These are phyloP conservation scores for Aleiodes testaceus DNA, from an alignment of 2,888 invertebrate species.

Conservation along the genomic window DNA sequence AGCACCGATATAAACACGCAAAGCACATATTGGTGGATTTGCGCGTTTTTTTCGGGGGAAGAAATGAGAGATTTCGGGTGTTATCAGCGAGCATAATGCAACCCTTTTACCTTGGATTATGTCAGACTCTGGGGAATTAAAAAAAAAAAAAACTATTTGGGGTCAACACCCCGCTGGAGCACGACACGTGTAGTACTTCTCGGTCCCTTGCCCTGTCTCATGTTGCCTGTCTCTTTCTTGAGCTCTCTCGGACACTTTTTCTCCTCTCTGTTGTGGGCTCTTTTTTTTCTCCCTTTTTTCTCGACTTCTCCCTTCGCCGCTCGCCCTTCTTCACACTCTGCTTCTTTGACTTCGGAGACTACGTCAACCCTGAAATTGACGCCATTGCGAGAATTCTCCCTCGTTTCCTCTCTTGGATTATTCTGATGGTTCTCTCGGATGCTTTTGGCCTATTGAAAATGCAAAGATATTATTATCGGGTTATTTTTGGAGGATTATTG, in stretches of 20 bases:
- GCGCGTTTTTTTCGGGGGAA: no score
- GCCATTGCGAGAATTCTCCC: slow-evolving; percentile 38
- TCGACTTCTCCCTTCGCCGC: slow-evolving; percentile 10
- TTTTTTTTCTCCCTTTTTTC: slow-evolving; percentile 39
- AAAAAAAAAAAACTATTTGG: slow-evolving; percentile 71
- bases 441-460: not conserved
- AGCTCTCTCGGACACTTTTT: not conserved
- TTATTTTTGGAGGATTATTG: no score
- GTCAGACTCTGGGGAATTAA: slow-evolving; percentile 61
- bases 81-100: slow-evolving; percentile 46
- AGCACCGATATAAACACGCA: not conserved
- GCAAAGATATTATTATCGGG: no score
- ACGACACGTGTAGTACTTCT: slow-evolving; percentile 74
- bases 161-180: slow-evolving; percentile 76
- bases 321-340: not conserved
- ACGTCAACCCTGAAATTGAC: slow-evolving; percentile 25
- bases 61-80: not conserved
- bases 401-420: slow-evolving; percentile 1
- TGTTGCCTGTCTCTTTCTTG: slow-evolving; percentile 47
- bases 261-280: slow-evolving; percentile 51
- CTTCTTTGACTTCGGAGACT: slow-evolving; percentile 17
- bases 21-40: no score
- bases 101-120: slow-evolving; percentile 67
- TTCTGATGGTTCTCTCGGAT: not conserved
- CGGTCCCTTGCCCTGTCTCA: slow-evolving; percentile 54